Conservation (phyloP, 2,888 invertebrate genomes). For the Mimas tiliae region DNA sequence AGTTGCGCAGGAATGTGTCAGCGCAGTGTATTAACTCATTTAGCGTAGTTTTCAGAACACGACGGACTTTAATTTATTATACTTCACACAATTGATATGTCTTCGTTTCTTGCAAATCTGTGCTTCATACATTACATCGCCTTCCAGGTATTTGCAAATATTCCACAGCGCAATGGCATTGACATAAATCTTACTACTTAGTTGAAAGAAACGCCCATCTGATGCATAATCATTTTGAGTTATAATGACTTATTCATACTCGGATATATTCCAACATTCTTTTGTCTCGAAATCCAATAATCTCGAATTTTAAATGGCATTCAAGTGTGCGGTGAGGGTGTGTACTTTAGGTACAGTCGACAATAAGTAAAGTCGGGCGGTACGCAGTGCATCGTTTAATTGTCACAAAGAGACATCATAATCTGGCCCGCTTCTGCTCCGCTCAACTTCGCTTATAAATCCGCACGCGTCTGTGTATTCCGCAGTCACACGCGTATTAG, state of each 20-base stretch:
- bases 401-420: slow-evolving; percentile 61
- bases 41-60: slow-evolving; percentile 13
- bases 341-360: background rate
- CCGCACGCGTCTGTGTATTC: slow-evolving; percentile 65
- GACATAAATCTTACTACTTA: background rate
- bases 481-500: slow-evolving; percentile 78
- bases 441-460: slow-evolving; percentile 72
- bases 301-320: slow-evolving; percentile 2
- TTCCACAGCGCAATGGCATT: background rate
- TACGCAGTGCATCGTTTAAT: slow-evolving; percentile 13
- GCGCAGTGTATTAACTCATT: slow-evolving; percentile 16
- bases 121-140: background rate
- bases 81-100: slow-evolving; percentile 11
- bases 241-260: background rate
- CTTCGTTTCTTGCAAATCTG: slow-evolving; percentile 11
- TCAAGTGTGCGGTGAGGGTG: background rate
- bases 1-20: slow-evolving; percentile 21
- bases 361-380: background rate
- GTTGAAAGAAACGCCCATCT: background rate
- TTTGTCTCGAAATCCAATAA: slow-evolving; percentile 15
- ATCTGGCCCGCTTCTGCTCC: slow-evolving; percentile 59
- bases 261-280: slow-evolving; percentile 6
- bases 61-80: slow-evolving; percentile 1
- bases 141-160: background rate
- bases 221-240: background rate